A percentile compares a stretch with the other conserved stretches of the same genome.
Evolutionary conservation across 2,797 vertebrate species (phyloP).

Genomic region (Hoplostethus mediterraneus): DNA sequence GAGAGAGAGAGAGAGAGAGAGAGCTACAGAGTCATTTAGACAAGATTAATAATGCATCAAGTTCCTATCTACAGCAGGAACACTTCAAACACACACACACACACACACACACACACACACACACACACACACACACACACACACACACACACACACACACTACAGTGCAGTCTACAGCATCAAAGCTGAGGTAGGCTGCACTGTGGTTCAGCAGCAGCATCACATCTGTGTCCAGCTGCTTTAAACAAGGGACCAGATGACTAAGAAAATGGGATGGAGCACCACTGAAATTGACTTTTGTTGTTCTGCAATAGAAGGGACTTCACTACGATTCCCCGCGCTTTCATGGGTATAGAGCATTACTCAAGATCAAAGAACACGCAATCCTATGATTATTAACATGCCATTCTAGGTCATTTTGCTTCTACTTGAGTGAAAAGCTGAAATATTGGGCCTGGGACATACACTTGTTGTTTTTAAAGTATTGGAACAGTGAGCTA

Average conservation of each 20-base stretch:
- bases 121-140: slow-evolving; percentile 2
- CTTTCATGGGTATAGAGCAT: too few species aligned
- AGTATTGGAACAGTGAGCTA: too few species aligned
- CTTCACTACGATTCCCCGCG: too few species aligned
- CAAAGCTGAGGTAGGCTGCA: slow-evolving; percentile 45
- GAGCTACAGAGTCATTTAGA: slow-evolving; percentile 57
- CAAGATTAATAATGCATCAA: slow-evolving; percentile 71
- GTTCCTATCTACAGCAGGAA: slow-evolving; percentile 61
- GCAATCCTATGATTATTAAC: too few species aligned
- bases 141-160: slow-evolving; percentile 2
- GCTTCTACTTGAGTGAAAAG: too few species aligned
- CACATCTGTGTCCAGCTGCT: slow-evolving; percentile 21
- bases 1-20: slow-evolving; percentile 38
- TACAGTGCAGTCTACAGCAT: slow-evolving; percentile 46
- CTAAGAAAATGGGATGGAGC: too few species aligned
- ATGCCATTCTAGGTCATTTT: too few species aligned
- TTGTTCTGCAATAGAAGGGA: too few species aligned
- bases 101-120: neutral
- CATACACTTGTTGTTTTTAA: too few species aligned
- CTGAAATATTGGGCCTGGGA: too few species aligned
- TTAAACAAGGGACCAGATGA: neutral
- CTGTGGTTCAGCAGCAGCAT: slow-evolving; percentile 27
- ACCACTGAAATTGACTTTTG: too few species aligned
- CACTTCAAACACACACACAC: neutral
- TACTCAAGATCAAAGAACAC: too few species aligned